Evolutionary conservation across 2,888 invertebrate species (phyloP).

Genomic region (Agrotis ipsilon): DNA sequence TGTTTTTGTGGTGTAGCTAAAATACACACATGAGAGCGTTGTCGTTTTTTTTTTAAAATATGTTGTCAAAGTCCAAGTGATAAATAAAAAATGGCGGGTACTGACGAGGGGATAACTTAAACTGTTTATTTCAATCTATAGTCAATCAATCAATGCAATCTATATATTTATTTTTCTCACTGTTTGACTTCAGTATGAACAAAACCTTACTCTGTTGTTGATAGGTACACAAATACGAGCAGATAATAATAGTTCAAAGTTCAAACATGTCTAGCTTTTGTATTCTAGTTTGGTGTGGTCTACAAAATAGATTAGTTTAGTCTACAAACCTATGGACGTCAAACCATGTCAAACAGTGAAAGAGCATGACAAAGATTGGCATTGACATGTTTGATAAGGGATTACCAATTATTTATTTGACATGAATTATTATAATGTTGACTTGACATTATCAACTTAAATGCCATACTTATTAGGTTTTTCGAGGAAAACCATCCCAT

Average conservation of each 20-base stretch:
- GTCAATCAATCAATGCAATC: too few relatives aligned
- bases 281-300: conserved; percentile 6
- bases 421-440: too few relatives aligned
- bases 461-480: not conserved
- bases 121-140: too few relatives aligned
- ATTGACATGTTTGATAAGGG: not conserved
- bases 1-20: too few relatives aligned
- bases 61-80: too few relatives aligned
- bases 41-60: too few relatives aligned
- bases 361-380: conserved; percentile 7
- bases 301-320: conserved; percentile 39
- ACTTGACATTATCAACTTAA: not conserved
- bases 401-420: conserved; percentile 23
- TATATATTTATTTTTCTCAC: too few relatives aligned
- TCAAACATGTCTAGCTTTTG: conserved; percentile 15
- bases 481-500: too few relatives aligned
- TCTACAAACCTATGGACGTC: conserved; percentile 23
- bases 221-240: conserved; percentile 16
- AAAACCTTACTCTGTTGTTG: conserved; percentile 15
- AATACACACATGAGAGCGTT: too few relatives aligned
- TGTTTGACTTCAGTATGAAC: not conserved
- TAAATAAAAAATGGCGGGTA: too few relatives aligned
- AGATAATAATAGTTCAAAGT: conserved; percentile 19
- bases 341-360: conserved; percentile 4
- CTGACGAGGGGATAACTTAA: too few relatives aligned